phyloP scores from a whole-genome alignment of 2,113 vertebrate species.

The Vidua macroura region DNA sequence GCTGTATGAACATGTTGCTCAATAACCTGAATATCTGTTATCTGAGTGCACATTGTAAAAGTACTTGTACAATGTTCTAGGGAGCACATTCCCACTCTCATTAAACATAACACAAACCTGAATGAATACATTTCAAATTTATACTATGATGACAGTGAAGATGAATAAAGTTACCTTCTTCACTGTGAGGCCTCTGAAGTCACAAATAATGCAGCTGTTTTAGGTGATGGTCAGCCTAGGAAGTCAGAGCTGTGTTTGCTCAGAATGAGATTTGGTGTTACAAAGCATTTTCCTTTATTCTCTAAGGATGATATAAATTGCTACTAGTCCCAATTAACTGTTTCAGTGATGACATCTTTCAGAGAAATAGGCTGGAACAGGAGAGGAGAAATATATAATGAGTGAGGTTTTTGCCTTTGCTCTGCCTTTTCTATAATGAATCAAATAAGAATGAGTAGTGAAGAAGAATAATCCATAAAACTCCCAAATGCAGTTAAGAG shows the following conservation, averaged over 20 bases:
- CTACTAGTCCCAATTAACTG: not conserved
- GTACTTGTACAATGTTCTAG: not conserved
- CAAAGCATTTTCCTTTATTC: not conserved
- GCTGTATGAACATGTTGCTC: not conserved
- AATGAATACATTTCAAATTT: not conserved
- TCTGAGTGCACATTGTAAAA: not conserved
- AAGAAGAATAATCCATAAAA: slow-evolving; percentile 12
- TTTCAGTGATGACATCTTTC: not conserved
- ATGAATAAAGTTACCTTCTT: slow-evolving; percentile 3
- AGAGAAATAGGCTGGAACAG: not conserved
- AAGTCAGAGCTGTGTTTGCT: not conserved
- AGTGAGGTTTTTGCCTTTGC: not conserved
- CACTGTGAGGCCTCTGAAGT: not conserved
- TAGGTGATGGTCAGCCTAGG: not conserved
- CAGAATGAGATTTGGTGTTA: not conserved
- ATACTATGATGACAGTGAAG: not conserved
- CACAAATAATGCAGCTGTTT: not conserved
- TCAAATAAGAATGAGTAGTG: not conserved
- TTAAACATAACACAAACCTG: not conserved
- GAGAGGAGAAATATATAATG: not conserved
- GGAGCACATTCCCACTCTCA: not conserved
- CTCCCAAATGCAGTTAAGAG: not conserved
- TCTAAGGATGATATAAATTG: not conserved
- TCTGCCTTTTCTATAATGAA: not conserved
- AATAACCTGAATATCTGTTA: not conserved